Conservation (phyloP, 2,113 vertebrate genomes). For the Machaerirhynchus nigripectus region DNA sequence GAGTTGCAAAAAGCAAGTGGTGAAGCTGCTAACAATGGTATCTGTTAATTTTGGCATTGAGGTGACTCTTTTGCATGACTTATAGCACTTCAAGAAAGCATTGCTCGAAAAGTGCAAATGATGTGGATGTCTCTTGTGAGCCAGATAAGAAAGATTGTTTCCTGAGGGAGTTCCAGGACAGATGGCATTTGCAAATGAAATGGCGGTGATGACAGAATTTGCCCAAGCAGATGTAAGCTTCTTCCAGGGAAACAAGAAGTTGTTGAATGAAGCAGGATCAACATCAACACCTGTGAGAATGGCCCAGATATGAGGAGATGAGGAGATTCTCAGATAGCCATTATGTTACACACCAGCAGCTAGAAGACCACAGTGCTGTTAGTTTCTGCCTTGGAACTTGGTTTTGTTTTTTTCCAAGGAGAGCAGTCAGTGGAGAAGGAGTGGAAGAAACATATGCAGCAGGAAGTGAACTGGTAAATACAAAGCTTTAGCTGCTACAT, state of each 20-base stretch:
- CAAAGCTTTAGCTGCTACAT: neutral
- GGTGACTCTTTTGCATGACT: neutral
- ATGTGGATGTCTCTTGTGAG: neutral
- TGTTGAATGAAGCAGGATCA: constrained; percentile 54
- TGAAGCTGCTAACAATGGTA: neutral
- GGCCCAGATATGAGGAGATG: neutral
- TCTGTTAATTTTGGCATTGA: neutral
- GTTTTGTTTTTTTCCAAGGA: neutral
- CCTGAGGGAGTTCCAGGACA: constrained; percentile 43
- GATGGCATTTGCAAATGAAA: constrained; percentile 56
- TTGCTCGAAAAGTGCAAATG: neutral
- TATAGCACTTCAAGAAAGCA: neutral
- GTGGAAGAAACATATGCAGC: neutral
- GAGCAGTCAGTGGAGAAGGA: neutral
- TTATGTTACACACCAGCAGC: neutral
- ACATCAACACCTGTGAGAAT: constrained; percentile 36
- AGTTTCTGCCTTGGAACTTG: neutral
- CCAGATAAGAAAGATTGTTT: constrained; percentile 23
- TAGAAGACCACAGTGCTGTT: neutral
- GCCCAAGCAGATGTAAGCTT: constrained; percentile 36
- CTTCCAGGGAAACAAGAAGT: constrained; percentile 52
- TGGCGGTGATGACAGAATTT: constrained; percentile 52
- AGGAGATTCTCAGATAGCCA: constrained; percentile 5
- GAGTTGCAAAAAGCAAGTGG: neutral
- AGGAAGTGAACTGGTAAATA: neutral